Evolutionary conservation across 2,888 invertebrate genomes (phyloP).

Genomic region (Scaptomyza cyrtandrae): DNA sequence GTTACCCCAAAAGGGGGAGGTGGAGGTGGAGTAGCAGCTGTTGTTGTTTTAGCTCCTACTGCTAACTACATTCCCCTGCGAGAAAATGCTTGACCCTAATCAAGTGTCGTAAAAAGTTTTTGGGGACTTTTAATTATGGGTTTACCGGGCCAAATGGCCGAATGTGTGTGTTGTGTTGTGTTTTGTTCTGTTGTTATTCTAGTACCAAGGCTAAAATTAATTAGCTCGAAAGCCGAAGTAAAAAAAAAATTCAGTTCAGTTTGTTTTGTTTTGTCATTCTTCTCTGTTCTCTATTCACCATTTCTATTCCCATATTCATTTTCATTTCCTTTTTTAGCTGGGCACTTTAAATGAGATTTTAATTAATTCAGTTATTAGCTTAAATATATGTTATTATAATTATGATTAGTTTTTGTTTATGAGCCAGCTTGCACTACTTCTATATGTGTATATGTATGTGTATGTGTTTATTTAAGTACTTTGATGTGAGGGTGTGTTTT

Average conservation of each 20-base stretch:
- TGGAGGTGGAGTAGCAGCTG: constrained; percentile 40
- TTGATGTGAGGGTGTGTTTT: constrained; percentile 10
- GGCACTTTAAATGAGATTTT: constrained; percentile 72
- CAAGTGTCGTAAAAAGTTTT: constrained; percentile 75
- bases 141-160: constrained; percentile 26
- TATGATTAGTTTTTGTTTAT: constrained; percentile 42
- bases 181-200: neutral
- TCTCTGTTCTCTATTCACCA: constrained; percentile 5
- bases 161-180: neutral
- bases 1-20: constrained; percentile 1
- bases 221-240: constrained; percentile 52
- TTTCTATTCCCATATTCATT: constrained; percentile 19
- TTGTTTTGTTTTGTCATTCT: constrained; percentile 15
- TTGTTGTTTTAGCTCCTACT: constrained; percentile 19
- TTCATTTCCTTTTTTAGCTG: constrained; percentile 37
- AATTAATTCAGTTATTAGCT: constrained; percentile 79
- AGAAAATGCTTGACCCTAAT: constrained; percentile 66
- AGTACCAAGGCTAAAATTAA: constrained; percentile 61
- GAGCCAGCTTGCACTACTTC: constrained; percentile 20
- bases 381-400: constrained; percentile 74
- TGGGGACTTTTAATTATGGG: constrained; percentile 67
- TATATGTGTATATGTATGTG: neutral
- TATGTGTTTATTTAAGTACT: neutral
- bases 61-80: neutral
- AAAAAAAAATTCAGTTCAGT: neutral